Evolutionary conservation across 2,888 invertebrate genomes (phyloP).

Genomic region (Stratiomys singularior): DNA sequence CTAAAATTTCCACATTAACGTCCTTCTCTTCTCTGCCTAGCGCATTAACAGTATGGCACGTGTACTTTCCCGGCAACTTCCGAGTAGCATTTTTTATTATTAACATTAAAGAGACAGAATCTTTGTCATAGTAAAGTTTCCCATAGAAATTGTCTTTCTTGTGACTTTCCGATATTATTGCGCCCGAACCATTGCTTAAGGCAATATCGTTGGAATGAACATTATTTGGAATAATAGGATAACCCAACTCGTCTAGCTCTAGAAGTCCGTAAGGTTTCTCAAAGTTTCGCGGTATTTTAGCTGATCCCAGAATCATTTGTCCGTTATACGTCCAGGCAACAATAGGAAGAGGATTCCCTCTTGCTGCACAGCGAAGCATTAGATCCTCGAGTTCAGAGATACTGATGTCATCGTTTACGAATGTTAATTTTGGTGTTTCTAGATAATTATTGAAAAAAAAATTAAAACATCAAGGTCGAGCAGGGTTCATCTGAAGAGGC

Average conservation of each 20-base stretch:
- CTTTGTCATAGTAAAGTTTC: constrained; percentile 51
- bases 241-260: constrained; percentile 51
- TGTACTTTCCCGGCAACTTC: constrained; percentile 67
- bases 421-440: constrained; percentile 55
- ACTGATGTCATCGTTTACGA: constrained; percentile 37
- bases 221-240: constrained; percentile 35
- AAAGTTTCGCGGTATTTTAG: constrained; percentile 52
- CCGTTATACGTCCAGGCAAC: constrained; percentile 72
- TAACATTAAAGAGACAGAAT: constrained; percentile 46
- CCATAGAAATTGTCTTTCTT: constrained; percentile 43
- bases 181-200: not conserved
- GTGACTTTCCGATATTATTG: constrained; percentile 51
- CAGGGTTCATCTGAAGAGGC: too few relatives aligned
- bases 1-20: constrained; percentile 65
- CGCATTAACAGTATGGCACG: constrained; percentile 69
- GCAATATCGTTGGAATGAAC: constrained; percentile 29
- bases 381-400: constrained; percentile 44
- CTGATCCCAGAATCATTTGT: constrained; percentile 53
- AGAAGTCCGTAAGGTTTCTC: constrained; percentile 36
- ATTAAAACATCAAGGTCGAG: too few relatives aligned
- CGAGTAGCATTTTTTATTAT: constrained; percentile 55
- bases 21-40: constrained; percentile 66
- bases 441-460: not conserved
- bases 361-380: constrained; percentile 66
- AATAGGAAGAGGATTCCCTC: constrained; percentile 70